Evolutionary conservation across 2,888 invertebrate genomes (phyloP).

Genomic region (Boloria selene): DNA sequence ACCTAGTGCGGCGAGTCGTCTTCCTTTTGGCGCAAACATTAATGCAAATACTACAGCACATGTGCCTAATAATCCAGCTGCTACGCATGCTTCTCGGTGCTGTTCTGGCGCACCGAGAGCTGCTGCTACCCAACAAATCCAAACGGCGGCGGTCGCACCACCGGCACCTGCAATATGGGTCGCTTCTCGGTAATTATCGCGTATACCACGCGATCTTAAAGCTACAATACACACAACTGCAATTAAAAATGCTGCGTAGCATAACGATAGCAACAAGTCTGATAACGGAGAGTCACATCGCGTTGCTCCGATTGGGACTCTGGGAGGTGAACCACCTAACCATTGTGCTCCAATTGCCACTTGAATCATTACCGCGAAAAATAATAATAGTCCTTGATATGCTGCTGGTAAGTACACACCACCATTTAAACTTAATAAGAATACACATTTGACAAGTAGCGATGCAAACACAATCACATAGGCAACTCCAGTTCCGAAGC

Average conservation of each 20-base stretch:
- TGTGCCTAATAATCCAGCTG: slow-evolving; percentile 93
- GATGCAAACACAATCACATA: slow-evolving; percentile 95
- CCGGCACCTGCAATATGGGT: slow-evolving; percentile 95
- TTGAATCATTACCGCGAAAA: slow-evolving; percentile 95
- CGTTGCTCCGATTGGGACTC: slow-evolving; percentile 57
- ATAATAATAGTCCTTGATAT: slow-evolving; percentile 93
- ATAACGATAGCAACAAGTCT: slow-evolving; percentile 88
- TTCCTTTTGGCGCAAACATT: slow-evolving; percentile 96
- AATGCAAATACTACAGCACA: slow-evolving; percentile 93
- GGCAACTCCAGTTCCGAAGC: slow-evolving; percentile 91
- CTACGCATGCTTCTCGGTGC: slow-evolving; percentile 93
- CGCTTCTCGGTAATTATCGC: slow-evolving; percentile 96
- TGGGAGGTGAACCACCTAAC: slow-evolving; percentile 90
- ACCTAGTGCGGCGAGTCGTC: slow-evolving; percentile 95
- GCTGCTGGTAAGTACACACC: slow-evolving; percentile 96
- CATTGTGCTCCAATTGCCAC: slow-evolving; percentile 92
- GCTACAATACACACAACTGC: slow-evolving; percentile 92
- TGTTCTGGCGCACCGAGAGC: slow-evolving; percentile 90
- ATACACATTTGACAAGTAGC: slow-evolving; percentile 95
- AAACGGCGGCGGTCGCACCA: slow-evolving; percentile 92
- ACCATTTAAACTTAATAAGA: slow-evolving; percentile 94
- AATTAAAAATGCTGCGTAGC: slow-evolving; percentile 92
- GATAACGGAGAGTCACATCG: slow-evolving; percentile 86
- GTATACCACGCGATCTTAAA: slow-evolving; percentile 92
- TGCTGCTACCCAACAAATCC: slow-evolving; percentile 92